These are phyloP conservation scores for Pipistrellus pipistrellus DNA, from an alignment of 2,797 vertebrate species.

Conservation along the genomic window DNA sequence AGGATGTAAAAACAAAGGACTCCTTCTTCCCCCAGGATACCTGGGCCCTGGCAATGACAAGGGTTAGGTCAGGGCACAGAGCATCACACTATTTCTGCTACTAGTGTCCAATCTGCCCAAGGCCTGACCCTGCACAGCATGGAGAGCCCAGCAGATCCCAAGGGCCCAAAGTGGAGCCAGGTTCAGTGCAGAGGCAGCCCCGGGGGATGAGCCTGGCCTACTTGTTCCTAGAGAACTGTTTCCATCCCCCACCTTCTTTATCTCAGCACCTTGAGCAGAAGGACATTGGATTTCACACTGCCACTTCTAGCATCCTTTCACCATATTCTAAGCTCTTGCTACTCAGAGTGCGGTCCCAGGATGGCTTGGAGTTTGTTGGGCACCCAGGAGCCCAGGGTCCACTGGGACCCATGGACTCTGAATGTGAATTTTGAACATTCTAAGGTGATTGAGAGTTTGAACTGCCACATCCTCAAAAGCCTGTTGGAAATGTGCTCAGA, in stretches of 20 bases:
- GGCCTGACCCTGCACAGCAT: fast-evolving
- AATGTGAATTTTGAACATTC: not conserved
- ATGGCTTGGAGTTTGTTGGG: not conserved
- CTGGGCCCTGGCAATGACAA: not conserved
- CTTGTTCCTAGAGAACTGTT: not conserved
- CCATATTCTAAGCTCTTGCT: not conserved
- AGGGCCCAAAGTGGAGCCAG: not conserved
- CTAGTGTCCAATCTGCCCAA: fast-evolving
- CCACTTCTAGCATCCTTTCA: not conserved
- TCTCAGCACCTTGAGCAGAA: not conserved
- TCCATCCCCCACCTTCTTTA: not conserved
- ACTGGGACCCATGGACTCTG: not conserved
- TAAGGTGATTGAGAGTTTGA: not conserved
- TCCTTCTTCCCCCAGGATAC: not conserved
- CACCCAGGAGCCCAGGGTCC: not conserved
- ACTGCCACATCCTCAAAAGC: not conserved
- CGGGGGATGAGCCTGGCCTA: fast-evolving
- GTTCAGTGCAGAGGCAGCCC: not conserved
- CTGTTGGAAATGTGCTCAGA: not conserved
- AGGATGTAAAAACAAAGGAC: not conserved
- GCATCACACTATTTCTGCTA: not conserved
- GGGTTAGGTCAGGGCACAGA: fast-evolving
- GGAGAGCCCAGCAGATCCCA: not conserved
- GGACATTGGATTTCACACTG: not conserved
- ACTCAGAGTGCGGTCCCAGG: not conserved